phyloP scores from a whole-genome alignment of 2,888 invertebrate species.

The Panzeria rudis region DNA sequence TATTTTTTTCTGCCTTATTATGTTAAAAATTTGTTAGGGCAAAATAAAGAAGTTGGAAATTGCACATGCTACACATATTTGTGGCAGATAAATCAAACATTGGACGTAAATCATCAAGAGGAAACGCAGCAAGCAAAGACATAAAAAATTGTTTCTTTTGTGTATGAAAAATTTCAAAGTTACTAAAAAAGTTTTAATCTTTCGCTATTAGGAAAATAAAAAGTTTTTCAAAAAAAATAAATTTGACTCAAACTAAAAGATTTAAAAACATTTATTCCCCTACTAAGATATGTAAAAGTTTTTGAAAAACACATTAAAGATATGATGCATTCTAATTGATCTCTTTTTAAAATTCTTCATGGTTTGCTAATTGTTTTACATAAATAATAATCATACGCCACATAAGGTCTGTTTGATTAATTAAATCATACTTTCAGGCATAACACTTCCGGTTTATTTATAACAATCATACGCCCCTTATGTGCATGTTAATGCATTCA shows the following conservation, averaged over 20 bases:
- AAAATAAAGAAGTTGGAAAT: conserved; percentile 1
- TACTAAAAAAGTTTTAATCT: conserved; percentile 39
- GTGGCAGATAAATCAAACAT: conserved; percentile 30
- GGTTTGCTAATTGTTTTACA: too few relatives aligned
- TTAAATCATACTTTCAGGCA: background rate
- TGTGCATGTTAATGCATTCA: background rate
- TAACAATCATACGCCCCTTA: conserved; percentile 21
- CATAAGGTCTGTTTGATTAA: background rate
- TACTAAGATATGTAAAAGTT: background rate
- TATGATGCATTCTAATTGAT: background rate
- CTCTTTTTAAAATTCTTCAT: too few relatives aligned
- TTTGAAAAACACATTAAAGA: background rate
- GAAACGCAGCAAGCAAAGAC: background rate
- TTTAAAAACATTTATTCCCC: background rate
- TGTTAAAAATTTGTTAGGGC: background rate
- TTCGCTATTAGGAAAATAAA: conserved; percentile 16
- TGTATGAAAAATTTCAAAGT: conserved; percentile 37
- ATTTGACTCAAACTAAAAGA: background rate
- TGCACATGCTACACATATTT: conserved; percentile 34
- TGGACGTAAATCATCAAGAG: conserved; percentile 12
- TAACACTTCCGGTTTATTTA: background rate
- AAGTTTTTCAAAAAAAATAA: background rate
- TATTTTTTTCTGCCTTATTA: background rate
- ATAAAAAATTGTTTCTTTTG: background rate
- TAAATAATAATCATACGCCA: background rate